Conservation (phyloP, 2,888 invertebrate genomes). For the Plagodis dolabraria region DNA sequence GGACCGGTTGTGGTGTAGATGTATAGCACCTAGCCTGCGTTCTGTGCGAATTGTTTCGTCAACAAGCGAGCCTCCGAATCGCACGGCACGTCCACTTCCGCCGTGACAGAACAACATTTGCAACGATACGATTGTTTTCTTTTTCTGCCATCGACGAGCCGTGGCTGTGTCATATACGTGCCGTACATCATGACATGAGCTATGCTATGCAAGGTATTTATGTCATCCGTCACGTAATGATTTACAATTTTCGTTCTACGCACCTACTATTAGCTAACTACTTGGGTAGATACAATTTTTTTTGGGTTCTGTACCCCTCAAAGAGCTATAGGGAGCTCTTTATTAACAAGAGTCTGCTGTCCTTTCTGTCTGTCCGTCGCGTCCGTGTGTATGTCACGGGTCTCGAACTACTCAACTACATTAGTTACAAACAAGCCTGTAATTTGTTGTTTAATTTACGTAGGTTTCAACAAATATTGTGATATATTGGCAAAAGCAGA, state of each 20-base stretch:
- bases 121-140: conserved; percentile 32
- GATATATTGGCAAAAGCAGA: no score
- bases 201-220: conserved; percentile 7
- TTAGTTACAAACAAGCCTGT: no score
- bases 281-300: no score
- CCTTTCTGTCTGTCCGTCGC: no score
- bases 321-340: no score
- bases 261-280: not conserved
- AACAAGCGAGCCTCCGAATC: conserved; percentile 25
- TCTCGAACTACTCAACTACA: no score
- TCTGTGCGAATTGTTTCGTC: conserved; percentile 24
- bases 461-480: no score
- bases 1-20: conserved; percentile 29
- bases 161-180: conserved; percentile 22
- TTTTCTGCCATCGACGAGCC: conserved; percentile 24
- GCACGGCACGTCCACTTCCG: conserved; percentile 36
- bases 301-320: no score
- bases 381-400: no score
- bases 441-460: no score
- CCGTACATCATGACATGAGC: conserved; percentile 8
- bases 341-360: no score
- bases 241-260: conserved; percentile 5
- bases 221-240: conserved; percentile 15
- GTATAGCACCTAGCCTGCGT: conserved; percentile 7
- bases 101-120: conserved; percentile 33